A percentile compares a stretch with the other conserved stretches of the same genome.
These are phyloP conservation scores for Volucella inflata DNA, from an alignment of 2,888 invertebrate species.

Conservation along the genomic window DNA sequence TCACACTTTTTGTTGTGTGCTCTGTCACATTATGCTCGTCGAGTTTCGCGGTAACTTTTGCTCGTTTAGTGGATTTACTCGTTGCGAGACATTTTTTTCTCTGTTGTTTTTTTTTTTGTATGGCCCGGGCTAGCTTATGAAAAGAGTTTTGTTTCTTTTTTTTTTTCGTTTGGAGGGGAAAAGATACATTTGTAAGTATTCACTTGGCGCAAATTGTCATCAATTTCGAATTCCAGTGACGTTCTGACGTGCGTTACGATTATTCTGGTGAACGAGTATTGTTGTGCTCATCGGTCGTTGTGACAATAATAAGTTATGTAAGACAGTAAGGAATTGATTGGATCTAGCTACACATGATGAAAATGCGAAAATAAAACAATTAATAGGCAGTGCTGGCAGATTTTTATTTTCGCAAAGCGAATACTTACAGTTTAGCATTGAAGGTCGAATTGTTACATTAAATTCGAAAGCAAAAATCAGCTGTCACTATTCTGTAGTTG, in stretches of 20 bases:
- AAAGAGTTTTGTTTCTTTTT: not conserved
- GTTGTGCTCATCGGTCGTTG: conserved; percentile 4
- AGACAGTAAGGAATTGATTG: conserved; percentile 5
- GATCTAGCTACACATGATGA: not conserved
- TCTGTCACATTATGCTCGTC: conserved; percentile 10
- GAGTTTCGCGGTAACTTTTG: conserved; percentile 4
- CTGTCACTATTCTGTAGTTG: conserved; percentile 16
- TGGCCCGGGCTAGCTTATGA: conserved; percentile 16
- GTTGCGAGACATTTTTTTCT: no score
- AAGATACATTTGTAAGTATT: not conserved
- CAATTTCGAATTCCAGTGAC: conserved; percentile 54
- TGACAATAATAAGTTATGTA: conserved; percentile 31
- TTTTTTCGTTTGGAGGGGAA: no score
- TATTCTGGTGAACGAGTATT: not conserved
- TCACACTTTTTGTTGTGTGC: conserved; percentile 1
- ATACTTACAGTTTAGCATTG: conserved; percentile 18
- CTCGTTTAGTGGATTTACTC: not conserved
- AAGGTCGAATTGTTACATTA: conserved; percentile 42
- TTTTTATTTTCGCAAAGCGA: not conserved
- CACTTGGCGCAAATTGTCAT: conserved; percentile 36
- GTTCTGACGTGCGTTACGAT: conserved; percentile 19
- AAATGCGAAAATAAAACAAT: conserved; percentile 29
- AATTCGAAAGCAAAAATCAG: conserved; percentile 43
- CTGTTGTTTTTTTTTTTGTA: conserved; percentile 27
- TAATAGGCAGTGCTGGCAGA: conserved; percentile 6